Evolutionary conservation across 2,888 invertebrate species (phyloP).

Genomic region (Himalopsyche anomala): DNA sequence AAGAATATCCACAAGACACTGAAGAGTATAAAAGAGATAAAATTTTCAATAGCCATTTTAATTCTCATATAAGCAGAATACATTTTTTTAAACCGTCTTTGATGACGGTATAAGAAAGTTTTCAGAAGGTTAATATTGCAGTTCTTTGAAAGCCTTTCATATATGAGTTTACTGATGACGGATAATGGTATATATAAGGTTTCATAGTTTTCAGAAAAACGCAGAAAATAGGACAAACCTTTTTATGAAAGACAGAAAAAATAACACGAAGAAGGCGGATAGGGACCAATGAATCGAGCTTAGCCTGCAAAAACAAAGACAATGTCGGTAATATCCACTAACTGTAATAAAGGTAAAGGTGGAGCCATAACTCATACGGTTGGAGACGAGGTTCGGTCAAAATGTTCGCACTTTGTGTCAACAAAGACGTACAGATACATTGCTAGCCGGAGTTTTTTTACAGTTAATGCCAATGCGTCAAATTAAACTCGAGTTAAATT

Average conservation of each 20-base stretch:
- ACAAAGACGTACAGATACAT: background rate
- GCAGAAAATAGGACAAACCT: background rate
- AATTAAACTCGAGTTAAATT: too few species aligned
- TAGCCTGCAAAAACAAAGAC: conserved; percentile 24
- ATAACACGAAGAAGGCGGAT: conserved; percentile 15
- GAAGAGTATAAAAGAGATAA: too few species aligned
- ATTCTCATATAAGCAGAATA: too few species aligned
- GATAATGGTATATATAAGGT: too few species aligned
- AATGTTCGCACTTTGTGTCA: background rate
- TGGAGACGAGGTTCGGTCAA: background rate
- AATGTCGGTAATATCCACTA: background rate
- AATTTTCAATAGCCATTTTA: too few species aligned
- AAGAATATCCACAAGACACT: too few species aligned
- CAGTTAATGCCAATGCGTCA: too few species aligned
- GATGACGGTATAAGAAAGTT: too few species aligned
- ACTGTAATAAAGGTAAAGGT: conserved; percentile 34
- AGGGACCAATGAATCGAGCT: conserved; percentile 3
- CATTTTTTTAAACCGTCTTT: too few species aligned
- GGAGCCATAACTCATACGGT: background rate
- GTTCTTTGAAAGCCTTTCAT: too few species aligned
- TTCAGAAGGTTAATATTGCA: too few species aligned
- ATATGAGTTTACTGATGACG: too few species aligned
- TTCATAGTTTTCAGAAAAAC: background rate
- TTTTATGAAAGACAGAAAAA: background rate
- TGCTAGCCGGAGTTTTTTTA: background rate